Evolutionary conservation across 1,140 invertebrate genomes (phyloP).

Genomic region (Gryon sp.): DNA sequence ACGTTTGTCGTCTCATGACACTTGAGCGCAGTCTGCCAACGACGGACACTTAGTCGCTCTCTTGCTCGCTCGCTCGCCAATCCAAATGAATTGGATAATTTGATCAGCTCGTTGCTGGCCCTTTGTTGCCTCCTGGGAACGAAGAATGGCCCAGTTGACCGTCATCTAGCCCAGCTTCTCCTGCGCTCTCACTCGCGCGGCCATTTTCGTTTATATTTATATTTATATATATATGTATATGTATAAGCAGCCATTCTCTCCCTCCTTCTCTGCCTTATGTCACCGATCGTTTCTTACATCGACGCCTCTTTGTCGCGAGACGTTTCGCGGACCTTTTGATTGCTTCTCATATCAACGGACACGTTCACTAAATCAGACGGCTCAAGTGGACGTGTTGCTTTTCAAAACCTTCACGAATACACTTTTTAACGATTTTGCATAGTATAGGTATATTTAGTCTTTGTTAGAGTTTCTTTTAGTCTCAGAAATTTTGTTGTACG

Average conservation of each 20-base stretch:
- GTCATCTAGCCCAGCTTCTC: conserved; percentile 57
- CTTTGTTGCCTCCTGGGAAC: conserved; percentile 80
- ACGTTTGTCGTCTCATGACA: conserved; percentile 60
- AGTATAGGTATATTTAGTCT: not conserved
- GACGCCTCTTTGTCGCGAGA: conserved; percentile 59
- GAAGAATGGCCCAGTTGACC: conserved; percentile 77
- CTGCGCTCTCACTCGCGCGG: conserved; percentile 9
- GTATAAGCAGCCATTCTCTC: too few species aligned
- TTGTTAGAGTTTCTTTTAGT: too few species aligned
- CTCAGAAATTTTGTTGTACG: too few species aligned
- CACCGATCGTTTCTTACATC: conserved; percentile 30
- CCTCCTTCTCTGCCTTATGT: conserved; percentile 9
- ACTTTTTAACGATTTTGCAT: not conserved
- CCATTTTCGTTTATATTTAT: too few species aligned
- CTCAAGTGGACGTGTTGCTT: not conserved
- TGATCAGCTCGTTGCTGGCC: conserved; percentile 79
- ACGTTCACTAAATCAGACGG: not conserved
- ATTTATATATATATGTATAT: too few species aligned
- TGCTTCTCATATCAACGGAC: conserved; percentile 56
- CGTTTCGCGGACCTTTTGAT: conserved; percentile 48
- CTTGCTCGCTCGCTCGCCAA: conserved; percentile 76
- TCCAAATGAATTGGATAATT: conserved; percentile 81
- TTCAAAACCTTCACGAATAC: not conserved
- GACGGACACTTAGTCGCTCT: conserved; percentile 72
- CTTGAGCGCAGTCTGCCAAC: conserved; percentile 60